Conservation (phyloP, 1,140 invertebrate genomes). For the Bilobella aurantiaca region DNA sequence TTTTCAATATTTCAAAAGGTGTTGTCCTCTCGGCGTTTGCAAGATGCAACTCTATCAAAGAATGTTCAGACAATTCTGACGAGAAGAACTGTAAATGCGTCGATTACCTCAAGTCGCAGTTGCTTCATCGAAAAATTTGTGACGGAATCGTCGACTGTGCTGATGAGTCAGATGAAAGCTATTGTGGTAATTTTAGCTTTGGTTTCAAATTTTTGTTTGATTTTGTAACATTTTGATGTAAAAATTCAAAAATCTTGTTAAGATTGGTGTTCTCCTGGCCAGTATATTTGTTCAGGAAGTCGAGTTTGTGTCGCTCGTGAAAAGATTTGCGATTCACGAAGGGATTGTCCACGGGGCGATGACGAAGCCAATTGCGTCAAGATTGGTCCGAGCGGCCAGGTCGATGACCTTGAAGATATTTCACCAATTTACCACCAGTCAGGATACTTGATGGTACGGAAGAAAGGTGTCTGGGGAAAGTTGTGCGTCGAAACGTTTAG, state of each 20-base stretch:
- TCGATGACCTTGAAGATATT: slow-evolving; percentile 33
- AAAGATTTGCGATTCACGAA: slow-evolving; percentile 43
- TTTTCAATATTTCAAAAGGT: slow-evolving; percentile 44
- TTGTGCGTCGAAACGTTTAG: slow-evolving; percentile 59
- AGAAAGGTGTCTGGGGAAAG: slow-evolving; percentile 66
- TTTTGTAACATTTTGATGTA: background rate
- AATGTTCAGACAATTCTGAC: slow-evolving; percentile 45
- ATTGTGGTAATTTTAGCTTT: slow-evolving; percentile 69
- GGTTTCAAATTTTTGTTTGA: slow-evolving; percentile 23
- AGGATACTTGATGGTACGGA: slow-evolving; percentile 40
- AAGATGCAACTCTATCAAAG: slow-evolving; percentile 61
- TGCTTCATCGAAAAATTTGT: slow-evolving; percentile 61
- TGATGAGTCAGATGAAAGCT: slow-evolving; percentile 65
- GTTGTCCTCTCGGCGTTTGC: slow-evolving; percentile 55
- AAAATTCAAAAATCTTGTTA: slow-evolving; percentile 11
- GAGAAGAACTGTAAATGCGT: slow-evolving; percentile 49
- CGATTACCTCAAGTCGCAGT: slow-evolving; percentile 59
- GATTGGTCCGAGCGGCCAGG: slow-evolving; percentile 40
- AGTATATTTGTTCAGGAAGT: slow-evolving; percentile 63
- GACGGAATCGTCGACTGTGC: slow-evolving; percentile 48
- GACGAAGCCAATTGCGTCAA: slow-evolving; percentile 64
- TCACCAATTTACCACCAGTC: slow-evolving; percentile 27
- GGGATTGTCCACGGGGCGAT: slow-evolving; percentile 67
- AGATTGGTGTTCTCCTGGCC: slow-evolving; percentile 63
- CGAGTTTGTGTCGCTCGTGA: slow-evolving; percentile 46